Evolutionary conservation across 1,140 invertebrate species (phyloP).

Genomic region (Pogonomyrmex barbatus): DNA sequence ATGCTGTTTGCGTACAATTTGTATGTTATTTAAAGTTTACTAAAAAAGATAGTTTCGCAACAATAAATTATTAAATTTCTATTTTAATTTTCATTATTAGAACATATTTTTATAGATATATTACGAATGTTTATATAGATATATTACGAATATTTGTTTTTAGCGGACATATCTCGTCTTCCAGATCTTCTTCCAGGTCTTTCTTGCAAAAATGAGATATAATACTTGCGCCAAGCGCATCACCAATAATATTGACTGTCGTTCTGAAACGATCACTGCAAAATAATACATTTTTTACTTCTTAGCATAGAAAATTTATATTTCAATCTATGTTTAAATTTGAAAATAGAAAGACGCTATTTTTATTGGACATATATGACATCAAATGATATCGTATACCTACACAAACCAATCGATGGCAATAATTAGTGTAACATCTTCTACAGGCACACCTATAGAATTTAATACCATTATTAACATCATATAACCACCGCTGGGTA

Average conservation of each 20-base stretch:
- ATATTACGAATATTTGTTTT: neutral
- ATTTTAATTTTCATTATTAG: neutral
- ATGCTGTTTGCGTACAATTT: neutral
- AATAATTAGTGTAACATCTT: conserved; percentile 91
- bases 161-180: neutral
- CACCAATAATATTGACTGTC: conserved; percentile 92
- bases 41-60: neutral
- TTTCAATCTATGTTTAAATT: neutral
- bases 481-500: conserved; percentile 91
- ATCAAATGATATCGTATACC: conserved; percentile 79
- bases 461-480: conserved; percentile 92
- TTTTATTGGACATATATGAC: neutral
- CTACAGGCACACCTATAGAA: conserved; percentile 90
- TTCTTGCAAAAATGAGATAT: conserved; percentile 87
- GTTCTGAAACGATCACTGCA: conserved; percentile 88
- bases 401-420: conserved; percentile 93
- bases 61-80: conserved; percentile 18
- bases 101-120: neutral
- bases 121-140: neutral
- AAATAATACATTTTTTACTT: conserved; percentile 29
- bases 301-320: neutral
- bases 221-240: conserved; percentile 92
- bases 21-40: too few species aligned
- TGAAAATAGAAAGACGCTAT: neutral
- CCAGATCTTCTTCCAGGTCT: neutral